phyloP scores from a whole-genome alignment of 2,888 invertebrate genomes.

The Oscheius onirici region DNA sequence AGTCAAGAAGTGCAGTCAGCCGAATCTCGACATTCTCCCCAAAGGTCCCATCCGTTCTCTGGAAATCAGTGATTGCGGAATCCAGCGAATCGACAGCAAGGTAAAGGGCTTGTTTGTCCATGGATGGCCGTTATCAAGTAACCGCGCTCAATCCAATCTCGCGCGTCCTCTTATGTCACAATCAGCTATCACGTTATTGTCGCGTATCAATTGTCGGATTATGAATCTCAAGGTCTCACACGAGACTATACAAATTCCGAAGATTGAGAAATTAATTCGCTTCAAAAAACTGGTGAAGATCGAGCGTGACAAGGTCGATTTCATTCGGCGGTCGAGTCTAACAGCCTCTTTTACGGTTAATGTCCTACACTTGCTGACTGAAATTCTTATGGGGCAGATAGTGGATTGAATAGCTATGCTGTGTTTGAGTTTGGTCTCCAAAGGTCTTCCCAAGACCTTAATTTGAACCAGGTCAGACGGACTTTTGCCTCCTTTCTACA shows the following conservation, averaged over 20 bases:
- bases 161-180: slow-evolving; percentile 5
- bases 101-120: slow-evolving; percentile 15
- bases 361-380: too few relatives aligned
- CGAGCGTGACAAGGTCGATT: background rate
- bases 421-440: too few relatives aligned
- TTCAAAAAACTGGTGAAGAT: too few relatives aligned
- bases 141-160: background rate
- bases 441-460: too few relatives aligned
- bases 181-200: slow-evolving; percentile 15
- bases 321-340: background rate
- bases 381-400: too few relatives aligned
- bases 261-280: too few relatives aligned
- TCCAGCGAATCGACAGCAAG: slow-evolving; percentile 39
- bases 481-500: too few relatives aligned
- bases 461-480: too few relatives aligned
- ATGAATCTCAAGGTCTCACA: slow-evolving; percentile 17
- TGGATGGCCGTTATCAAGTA: too few relatives aligned
- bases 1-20: slow-evolving; percentile 33
- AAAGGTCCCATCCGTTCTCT: slow-evolving; percentile 35
- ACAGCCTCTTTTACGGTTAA: background rate
- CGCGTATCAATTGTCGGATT: slow-evolving; percentile 31
- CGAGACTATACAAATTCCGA: too few relatives aligned
- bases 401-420: too few relatives aligned
- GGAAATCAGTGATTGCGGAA: slow-evolving; percentile 50
- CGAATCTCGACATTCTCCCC: slow-evolving; percentile 25